Conservation (phyloP, 2,113 vertebrate species). For the Syrrhaptes paradoxus region DNA sequence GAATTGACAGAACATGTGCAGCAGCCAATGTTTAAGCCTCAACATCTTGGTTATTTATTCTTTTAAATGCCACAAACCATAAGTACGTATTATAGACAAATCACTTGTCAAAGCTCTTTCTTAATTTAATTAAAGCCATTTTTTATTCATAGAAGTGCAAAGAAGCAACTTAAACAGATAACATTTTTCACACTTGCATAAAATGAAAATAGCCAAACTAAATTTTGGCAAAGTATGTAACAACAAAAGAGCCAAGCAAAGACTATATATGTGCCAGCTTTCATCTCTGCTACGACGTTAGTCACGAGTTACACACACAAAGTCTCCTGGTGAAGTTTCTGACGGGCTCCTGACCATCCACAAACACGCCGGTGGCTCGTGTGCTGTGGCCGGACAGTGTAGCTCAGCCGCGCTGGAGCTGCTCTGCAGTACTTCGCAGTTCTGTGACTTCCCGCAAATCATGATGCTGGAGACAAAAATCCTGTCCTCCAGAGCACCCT, state of each 20-base stretch:
- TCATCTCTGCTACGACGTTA: conserved; percentile 16
- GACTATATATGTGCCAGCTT: conserved; percentile 59
- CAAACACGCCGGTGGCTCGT: background rate
- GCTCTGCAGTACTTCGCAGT: fast-evolving
- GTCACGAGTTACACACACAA: background rate
- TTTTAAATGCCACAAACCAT: conserved; percentile 72
- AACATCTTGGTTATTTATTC: conserved; percentile 75
- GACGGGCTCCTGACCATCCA: background rate
- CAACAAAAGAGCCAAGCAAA: conserved; percentile 61
- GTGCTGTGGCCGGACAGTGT: too few species aligned
- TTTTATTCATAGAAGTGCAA: conserved; percentile 72
- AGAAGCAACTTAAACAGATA: conserved; percentile 75
- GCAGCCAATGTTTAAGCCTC: conserved; percentile 74
- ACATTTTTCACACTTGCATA: conserved; percentile 71
- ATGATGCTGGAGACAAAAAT: fast-evolving
- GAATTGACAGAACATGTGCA: conserved; percentile 70
- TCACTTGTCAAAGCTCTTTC: conserved; percentile 71
- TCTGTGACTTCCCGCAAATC: fast-evolving
- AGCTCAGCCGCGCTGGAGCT: background rate
- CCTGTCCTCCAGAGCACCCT: too few species aligned
- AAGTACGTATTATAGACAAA: conserved; percentile 73
- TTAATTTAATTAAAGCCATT: conserved; percentile 71
- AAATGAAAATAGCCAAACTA: conserved; percentile 71
- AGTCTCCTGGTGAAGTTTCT: background rate
- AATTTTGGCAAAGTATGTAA: conserved; percentile 66